Base-by-base conservation (phyloP, 2,797 vertebrate species). In the Sphenodon punctatus region DNA sequence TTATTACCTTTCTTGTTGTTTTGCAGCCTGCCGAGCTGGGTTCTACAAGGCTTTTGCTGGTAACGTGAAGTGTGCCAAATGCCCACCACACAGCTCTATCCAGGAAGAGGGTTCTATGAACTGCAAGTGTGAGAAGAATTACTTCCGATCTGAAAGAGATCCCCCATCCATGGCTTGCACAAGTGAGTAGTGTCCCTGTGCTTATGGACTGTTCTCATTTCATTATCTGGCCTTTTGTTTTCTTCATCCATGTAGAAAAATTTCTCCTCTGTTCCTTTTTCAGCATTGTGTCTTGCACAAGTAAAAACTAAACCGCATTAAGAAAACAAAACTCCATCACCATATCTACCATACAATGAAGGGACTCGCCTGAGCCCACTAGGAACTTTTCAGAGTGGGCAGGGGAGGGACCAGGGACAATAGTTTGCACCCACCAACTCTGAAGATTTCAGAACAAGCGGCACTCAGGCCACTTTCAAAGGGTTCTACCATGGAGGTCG, bases 71-170 rank as follows among this genome's bases (percentile, higher is more conserved):
- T 99, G 98, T 85, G 95, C 97, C 58, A 99, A 99, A 94, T 99
- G 98, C 91, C 98, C 98, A 1, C 98, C 98, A 42, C 97, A 99
- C 80, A 99, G 98, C 80, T 97, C 97, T 78, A 96, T 97, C 22
- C 96, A 97, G 3, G 96, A 98, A 87, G 98, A 99, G 70, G 98
- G 98, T 13, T 97, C 98, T 63, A 89, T 97, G 89, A 95, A 97
- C 95, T 99, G 98, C 89, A 97, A 95, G 94, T 99, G 98, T 93
- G 98, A 99, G 95, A 98, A 97, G 91, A 98, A 98, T 96, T 99
- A 97, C 96, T 99, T 98, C 95, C 97, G 98, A 30, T 97, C 98
- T 36, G 98, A 98, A 56, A 98, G 97, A 94, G 98, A 99, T 90
- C 97, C 97, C 63, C 96, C 97, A 90, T 98, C 98, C 91, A 98